These are phyloP conservation scores for Leptopilina drosophilae DNA, from an alignment of 2,888 invertebrate species.

Conservation along the genomic window DNA sequence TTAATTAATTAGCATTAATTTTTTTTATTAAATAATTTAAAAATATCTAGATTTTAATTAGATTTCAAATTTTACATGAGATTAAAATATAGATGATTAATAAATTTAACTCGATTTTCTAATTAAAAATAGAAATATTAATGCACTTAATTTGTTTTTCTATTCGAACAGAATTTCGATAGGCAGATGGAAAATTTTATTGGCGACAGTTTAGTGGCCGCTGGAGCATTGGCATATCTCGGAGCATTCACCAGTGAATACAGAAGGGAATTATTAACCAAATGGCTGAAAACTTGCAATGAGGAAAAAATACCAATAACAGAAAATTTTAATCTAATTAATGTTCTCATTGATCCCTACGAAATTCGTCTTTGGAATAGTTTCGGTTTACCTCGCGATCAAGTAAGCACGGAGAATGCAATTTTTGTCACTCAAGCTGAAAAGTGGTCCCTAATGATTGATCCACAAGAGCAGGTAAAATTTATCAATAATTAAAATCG, in stretches of 20 bases:
- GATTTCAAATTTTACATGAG: not conserved
- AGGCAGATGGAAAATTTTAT: slow-evolving; percentile 84
- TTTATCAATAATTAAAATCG: not conserved
- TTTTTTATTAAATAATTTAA: no score
- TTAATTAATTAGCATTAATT: no score
- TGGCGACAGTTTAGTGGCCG: slow-evolving; percentile 92
- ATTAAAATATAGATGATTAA: not conserved
- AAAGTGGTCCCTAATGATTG: slow-evolving; percentile 94
- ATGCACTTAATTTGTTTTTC: not conserved
- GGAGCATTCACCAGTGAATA: slow-evolving; percentile 91
- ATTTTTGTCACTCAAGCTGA: slow-evolving; percentile 90
- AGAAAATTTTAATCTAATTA: slow-evolving; percentile 82
- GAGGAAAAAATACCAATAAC: slow-evolving; percentile 85
- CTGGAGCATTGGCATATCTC: slow-evolving; percentile 93
- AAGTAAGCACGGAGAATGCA: slow-evolving; percentile 94
- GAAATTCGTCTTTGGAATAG: slow-evolving; percentile 94
- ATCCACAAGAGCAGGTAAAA: slow-evolving; percentile 93
- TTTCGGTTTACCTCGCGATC: slow-evolving; percentile 91
- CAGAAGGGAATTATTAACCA: slow-evolving; percentile 82
- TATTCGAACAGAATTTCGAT: slow-evolving; percentile 79
- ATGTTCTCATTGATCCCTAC: slow-evolving; percentile 88
- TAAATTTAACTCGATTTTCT: not conserved
- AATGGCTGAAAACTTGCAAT: slow-evolving; percentile 85
- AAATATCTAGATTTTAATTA: no score
- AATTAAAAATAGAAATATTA: not conserved